Evolutionary conservation across 2,797 vertebrate species (phyloP), one percentile per base, ranked within the genome.

Genomic region (Schizopygopsis malacanthus): DNA sequence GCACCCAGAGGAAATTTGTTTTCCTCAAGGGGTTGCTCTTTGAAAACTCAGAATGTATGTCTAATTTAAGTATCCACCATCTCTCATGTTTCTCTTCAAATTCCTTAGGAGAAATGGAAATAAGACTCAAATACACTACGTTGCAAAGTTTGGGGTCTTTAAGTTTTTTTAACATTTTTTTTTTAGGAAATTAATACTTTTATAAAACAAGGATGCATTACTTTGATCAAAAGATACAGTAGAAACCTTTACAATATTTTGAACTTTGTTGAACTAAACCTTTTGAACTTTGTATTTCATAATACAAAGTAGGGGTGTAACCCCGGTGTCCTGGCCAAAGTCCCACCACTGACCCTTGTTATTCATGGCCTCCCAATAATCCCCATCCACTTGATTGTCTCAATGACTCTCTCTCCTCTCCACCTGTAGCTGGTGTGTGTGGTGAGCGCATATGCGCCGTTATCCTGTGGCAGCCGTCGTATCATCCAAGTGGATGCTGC

Each of bases 1-100:
- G 25, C 41, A 81, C 63, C 63, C 79, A 52, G 61, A 81, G 63
- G 28, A 50, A 81, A 50, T 69, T 11, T 69, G 63, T 22, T 13
- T 67, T 63, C 16, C 61, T 80, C 59, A 63, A 33, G 43, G 45
- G 79, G 28, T 15, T 81, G 79, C 45, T 69, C n/a, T 65, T 25
- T 45, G n/a, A 45, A 18, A 77, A 39, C 75, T 47, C 0, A 61
- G n/a, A 79, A 61, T 22, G n/a, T 41, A 65, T 80, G 10, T 69
- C 63, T 50, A 18, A 37, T 81, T 69, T 81, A 67, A 65, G 18
- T 37, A 81, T 81, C 6, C 47, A 52, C 11, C 20, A 9, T 22
- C 18, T 50, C n/a, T 80, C 54, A 77, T 77, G 37, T 59, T 41
- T 41, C 22, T 41, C 22, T 41, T 43, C 22, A 2, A 43, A 25